Base-by-base conservation (phyloP, 2,888 invertebrate species). In the Sceliomorpha sp. region DNA sequence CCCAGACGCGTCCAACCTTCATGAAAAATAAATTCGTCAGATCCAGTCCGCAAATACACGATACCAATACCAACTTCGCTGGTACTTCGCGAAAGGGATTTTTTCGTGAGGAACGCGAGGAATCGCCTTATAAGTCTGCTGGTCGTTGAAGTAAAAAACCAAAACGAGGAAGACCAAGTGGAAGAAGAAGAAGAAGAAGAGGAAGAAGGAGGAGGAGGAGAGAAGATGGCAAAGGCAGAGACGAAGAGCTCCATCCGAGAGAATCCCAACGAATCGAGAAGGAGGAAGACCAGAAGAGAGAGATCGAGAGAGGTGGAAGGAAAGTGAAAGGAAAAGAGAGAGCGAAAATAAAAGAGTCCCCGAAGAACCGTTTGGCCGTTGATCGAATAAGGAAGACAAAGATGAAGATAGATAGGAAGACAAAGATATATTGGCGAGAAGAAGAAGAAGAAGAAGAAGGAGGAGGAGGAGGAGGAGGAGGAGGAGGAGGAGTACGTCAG, bases 41-140 rank as follows among this genome's bases (percentile, higher is more conserved):
- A 63, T 55, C 63, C 63, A 55, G 63, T 63, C 47, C 55, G 55
- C 34, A 48, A 53, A 55, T 27, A 47, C 39, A 45, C 32, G 39
- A 47, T 39, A 15, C 34, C 29, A 32, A 37, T 62, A 55, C 47
- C 48, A 63, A 42, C 47, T 27, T 10, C 40, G 45, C 62, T 63
- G 47, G 48, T 63, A 56, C 55, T 53, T 50, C 51, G 58, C 63
- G 45, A 59, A 67, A 70, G 63, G 75, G 76, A 80, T 82, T 82
- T 83, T 84, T 83, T 78, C 77, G 72, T 69, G 13, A 78, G 78
- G 84, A 82, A 84, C 85, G 83, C 79, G 75, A 78, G 71, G 82
- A 83, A 84, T 85, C 80, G 83, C 85, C 86, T 85, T 86, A 85
- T 86, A 85, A 84, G 86, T 81, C 81, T 75, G 77, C 48, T 63